Evolutionary conservation across 37 sponge, comb jelly and placozoan species (phyloP), one percentile per base, ranked within the genome.

Genomic region (Halichondria panicea): DNA sequence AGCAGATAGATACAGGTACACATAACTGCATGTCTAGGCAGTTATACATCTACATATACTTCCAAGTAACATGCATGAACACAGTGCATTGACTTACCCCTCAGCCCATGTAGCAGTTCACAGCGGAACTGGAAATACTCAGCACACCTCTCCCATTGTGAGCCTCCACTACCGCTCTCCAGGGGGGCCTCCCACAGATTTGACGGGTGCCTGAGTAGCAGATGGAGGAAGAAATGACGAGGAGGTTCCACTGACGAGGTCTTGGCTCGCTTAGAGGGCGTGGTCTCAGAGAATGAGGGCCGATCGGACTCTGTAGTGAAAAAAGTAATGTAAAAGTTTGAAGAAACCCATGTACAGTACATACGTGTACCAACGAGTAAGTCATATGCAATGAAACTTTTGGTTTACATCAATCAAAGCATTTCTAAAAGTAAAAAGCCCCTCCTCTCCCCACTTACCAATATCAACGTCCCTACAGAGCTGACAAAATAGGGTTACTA

Each of bases 211-310:
- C 64, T 36, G 33, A 92, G 81, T 52, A 92, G 68, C 1, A 87
- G 74, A 33, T 78, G 78, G 43, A 92, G 43, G 73, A 92, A 92
- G 88, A 92, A 92, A 27, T 92, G 66, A 25, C 53, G 87, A 33
- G 92, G 84, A 35, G 56, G 53, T 38, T 82, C 83, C 0, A 30
- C 55, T 3, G 59, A 11, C 19, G 36, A 22, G 61, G 71, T 44
- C 39, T 68, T 70, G 55, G 43, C 19, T 1, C 68, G 43, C 48
- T 67, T 55, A 43, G 30, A 69, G 8, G 60, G 59, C 7, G 50
- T 55, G 35, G 56, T 34, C 32, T 55, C 56, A 54, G 72, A 71
- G 18, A 34, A 31, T 25, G 61, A 8, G 27, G 72, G 38, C 4
- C 18, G 38, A 7, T 4, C 18, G 4, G 46, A 68, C 25, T 12